Evolutionary conservation across 1,140 invertebrate genomes (phyloP).

Genomic region (Cardiocondyla obscurior): DNA sequence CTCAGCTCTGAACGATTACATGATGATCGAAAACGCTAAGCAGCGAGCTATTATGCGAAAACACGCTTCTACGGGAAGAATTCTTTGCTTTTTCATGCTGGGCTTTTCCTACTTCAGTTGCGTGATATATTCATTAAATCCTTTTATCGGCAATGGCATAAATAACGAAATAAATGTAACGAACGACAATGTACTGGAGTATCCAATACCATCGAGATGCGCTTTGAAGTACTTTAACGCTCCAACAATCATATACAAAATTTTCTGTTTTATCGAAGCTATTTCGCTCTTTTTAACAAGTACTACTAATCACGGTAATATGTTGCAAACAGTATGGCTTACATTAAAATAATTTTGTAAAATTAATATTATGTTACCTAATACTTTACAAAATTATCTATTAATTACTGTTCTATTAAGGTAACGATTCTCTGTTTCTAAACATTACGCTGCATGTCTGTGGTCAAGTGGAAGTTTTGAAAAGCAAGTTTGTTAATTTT

Average conservation of each 20-base stretch:
- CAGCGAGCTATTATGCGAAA: conserved; percentile 20
- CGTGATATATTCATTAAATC: neutral
- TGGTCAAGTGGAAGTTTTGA: conserved; percentile 56
- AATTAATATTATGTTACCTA: neutral
- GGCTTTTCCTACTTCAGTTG: conserved; percentile 6
- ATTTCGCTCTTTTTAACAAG: neutral
- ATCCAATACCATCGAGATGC: conserved; percentile 32
- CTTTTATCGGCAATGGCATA: neutral
- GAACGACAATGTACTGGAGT: neutral
- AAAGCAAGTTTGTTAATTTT: neutral
- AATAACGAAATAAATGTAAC: neutral
- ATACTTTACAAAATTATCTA: neutral
- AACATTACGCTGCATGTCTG: conserved; percentile 52
- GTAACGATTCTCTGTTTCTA: conserved; percentile 54
- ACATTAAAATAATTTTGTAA: too few relatives aligned
- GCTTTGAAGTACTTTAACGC: neutral
- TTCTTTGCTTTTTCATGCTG: neutral
- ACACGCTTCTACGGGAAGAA: conserved; percentile 34
- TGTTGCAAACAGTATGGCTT: too few relatives aligned
- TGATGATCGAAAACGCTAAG: neutral
- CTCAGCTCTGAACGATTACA: conserved; percentile 29
- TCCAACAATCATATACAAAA: neutral
- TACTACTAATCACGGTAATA: conserved; percentile 56
- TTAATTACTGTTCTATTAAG: conserved; percentile 24
- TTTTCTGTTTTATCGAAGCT: neutral